Conservation (phyloP, 2,888 invertebrate genomes). For the Myopa tessellatipennis region DNA sequence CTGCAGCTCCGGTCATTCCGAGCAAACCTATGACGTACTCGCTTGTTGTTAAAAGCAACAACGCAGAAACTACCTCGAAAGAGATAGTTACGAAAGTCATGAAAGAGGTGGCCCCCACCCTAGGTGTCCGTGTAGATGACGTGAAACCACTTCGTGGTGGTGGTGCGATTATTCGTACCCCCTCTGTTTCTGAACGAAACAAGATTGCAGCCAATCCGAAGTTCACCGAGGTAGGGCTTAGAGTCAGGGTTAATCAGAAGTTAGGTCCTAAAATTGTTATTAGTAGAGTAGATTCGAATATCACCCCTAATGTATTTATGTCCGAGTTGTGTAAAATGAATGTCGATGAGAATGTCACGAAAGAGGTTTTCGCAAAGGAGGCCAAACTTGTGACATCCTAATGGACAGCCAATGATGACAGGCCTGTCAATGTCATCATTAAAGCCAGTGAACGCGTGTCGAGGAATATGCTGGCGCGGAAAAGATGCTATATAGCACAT, state of each 20-base stretch:
- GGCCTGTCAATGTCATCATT: conserved; percentile 23
- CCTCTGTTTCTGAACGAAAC: too few species aligned
- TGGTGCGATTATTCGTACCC: too few species aligned
- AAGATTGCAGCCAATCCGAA: too few species aligned
- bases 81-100: conserved; percentile 30
- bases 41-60: conserved; percentile 17
- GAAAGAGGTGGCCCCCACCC: conserved; percentile 25
- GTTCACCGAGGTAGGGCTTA: too few species aligned
- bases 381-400: conserved; percentile 36
- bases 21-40: conserved; percentile 30
- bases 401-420: conserved; percentile 23
- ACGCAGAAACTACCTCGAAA: neutral
- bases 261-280: neutral
- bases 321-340: conserved; percentile 19
- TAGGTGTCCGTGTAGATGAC: conserved; percentile 16
- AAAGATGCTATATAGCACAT: conserved; percentile 19
- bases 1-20: neutral
- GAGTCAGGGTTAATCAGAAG: neutral
- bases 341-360: neutral
- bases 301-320: conserved; percentile 31
- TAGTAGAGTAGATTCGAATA: conserved; percentile 30
- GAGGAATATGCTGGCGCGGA: neutral
- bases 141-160: too few species aligned
- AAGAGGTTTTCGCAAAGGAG: conserved; percentile 12
- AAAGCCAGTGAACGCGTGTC: conserved; percentile 1